Evolutionary conservation across 1,140 invertebrate species (phyloP), one percentile per base, ranked within the genome.

Genomic region (Drosophila willistoni): DNA sequence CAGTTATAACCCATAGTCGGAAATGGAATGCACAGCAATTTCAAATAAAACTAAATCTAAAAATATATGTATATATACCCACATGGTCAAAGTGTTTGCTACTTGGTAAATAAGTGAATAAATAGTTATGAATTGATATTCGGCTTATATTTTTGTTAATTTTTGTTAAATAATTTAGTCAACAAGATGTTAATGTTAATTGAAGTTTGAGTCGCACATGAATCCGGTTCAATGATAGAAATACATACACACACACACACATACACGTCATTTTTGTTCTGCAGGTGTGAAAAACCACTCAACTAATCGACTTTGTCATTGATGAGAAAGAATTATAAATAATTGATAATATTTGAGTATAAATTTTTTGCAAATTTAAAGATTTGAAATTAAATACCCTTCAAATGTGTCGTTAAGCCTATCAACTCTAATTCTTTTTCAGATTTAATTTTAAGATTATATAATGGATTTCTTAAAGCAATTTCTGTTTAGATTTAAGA

Each of bases 171-270:
- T 75, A 75, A 72, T 71, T 79, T 59, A 69, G 79, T 78, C 71
- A 81, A 75, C 64, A 82, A 77, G 68, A 87, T 51, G 44, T 82
- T 78, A 87, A 87, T 82, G 82, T 83, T 86, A 86, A 86, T 86
- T 87, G 79, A 76, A 65, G 73, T 69, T 85, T 76, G 62, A 61
- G 73, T 71, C 72, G 62, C 61, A 67, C 67, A 75, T 63, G 65
- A 84, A 77, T 64, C 80, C 76, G 76, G 68, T 79, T 83, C 65
- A 84, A 78, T 67, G 82, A 77, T 68, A 85, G 77, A 19, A 22
- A 51, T 10, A 51, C 44, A 44, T n/a, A 44, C 42, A 44, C 42
- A 44, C 0, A 12, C 10, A 51, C 17, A 9, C 44, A 51, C 17
- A 3, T 0, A 9, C 41, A 62, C 57, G 14, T 71, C 19, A 81